Conservation (phyloP, 2,888 invertebrate species). For the Hirudinaria manillensis region DNA sequence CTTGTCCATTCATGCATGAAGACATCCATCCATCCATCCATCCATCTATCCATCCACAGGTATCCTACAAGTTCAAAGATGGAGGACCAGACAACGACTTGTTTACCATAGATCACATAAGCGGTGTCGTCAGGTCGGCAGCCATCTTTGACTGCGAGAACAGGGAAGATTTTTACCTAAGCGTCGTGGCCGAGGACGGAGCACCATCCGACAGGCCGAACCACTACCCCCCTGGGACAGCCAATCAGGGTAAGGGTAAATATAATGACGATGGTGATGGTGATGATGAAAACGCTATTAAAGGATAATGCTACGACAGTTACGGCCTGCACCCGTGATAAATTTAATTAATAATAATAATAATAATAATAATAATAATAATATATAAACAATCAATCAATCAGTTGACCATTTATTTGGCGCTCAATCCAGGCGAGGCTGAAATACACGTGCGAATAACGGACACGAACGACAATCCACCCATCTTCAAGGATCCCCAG, state of each 20-base stretch:
- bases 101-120: slow-evolving; percentile 89
- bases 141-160: slow-evolving; percentile 89
- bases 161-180: slow-evolving; percentile 92
- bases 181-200: slow-evolving; percentile 92
- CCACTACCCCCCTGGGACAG: slow-evolving; percentile 71
- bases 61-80: slow-evolving; percentile 38
- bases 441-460: slow-evolving; percentile 96
- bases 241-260: slow-evolving; percentile 71
- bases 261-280: neutral
- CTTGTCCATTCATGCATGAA: neutral
- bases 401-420: neutral
- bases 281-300: neutral
- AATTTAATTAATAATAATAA: neutral
- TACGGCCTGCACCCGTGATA: neutral
- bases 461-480: slow-evolving; percentile 98
- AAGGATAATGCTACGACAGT: neutral
- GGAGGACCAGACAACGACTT: slow-evolving; percentile 35
- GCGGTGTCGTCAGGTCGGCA: slow-evolving; percentile 90
- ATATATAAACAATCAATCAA: neutral
- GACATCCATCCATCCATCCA: neutral
- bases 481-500: slow-evolving; percentile 90
- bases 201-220: slow-evolving; percentile 86
- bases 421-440: slow-evolving; percentile 72
- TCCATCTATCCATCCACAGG: slow-evolving; percentile 26
- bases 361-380: slow-evolving; percentile 1